These are phyloP conservation scores for Gerris buenoi DNA, from an alignment of 1,140 invertebrate species.

Conservation along the genomic window DNA sequence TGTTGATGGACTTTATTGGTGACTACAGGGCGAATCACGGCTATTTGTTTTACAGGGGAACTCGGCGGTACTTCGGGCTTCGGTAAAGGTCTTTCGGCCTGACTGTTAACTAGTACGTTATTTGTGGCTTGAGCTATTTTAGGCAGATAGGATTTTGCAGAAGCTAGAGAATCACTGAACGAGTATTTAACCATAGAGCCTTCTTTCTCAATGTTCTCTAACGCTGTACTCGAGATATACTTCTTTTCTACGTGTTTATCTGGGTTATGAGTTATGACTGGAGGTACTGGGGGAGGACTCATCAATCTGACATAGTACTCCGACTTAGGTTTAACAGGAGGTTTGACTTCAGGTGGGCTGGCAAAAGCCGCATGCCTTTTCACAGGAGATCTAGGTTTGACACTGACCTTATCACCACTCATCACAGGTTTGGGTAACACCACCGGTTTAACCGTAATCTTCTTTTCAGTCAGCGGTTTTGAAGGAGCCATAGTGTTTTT, in stretches of 20 bases:
- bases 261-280: neutral
- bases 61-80: constrained; percentile 11
- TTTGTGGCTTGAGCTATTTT: constrained; percentile 18
- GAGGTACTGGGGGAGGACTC: neutral
- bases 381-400: neutral
- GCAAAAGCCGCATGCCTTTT: constrained; percentile 8
- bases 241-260: constrained; percentile 5
- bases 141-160: constrained; percentile 35
- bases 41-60: constrained; percentile 37
- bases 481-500: constrained; percentile 1
- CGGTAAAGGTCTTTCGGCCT: neutral
- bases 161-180: constrained; percentile 30
- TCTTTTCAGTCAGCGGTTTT: neutral
- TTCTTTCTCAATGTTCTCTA: constrained; percentile 51
- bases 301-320: neutral
- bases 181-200: constrained; percentile 43
- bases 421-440: constrained; percentile 19
- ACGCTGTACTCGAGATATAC: constrained; percentile 37
- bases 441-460: constrained; percentile 15
- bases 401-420: constrained; percentile 13
- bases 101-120: constrained; percentile 9
- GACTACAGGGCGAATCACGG: constrained; percentile 41
- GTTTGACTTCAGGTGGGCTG: neutral
- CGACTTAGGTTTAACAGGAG: neutral
- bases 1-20: constrained; percentile 29